Conservation (phyloP, 2,888 invertebrate species). For the Callimorpha dominula region DNA sequence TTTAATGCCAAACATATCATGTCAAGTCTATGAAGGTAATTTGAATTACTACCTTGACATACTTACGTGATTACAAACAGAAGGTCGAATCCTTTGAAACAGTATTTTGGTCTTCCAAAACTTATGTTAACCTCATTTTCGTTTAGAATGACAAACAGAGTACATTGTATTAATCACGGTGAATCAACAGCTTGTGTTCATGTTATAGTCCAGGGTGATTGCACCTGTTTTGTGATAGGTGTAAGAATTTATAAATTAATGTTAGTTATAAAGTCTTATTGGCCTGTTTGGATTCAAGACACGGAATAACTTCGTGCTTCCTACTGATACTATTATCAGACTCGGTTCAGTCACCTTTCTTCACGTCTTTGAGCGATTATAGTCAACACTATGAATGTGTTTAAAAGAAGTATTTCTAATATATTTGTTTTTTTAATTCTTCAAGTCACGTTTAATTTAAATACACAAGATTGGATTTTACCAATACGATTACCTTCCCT, state of each 20-base stretch:
- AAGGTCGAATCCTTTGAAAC: constrained; percentile 39
- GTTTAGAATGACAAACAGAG: constrained; percentile 55
- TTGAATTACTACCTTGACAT: constrained; percentile 24
- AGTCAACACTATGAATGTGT: too few species aligned
- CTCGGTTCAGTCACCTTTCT: constrained; percentile 18
- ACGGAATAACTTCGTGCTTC: constrained; percentile 14
- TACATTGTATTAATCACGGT: constrained; percentile 32
- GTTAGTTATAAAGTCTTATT: neutral
- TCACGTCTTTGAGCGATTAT: neutral
- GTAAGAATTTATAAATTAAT: neutral
- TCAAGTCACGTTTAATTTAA: neutral
- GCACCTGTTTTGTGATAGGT: constrained; percentile 6
- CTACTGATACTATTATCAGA: constrained; percentile 18
- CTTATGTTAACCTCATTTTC: constrained; percentile 57
- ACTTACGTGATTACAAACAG: constrained; percentile 43
- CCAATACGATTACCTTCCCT: constrained; percentile 18
- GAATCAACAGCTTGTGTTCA: constrained; percentile 12
- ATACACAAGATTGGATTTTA: neutral
- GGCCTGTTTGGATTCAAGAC: constrained; percentile 12
- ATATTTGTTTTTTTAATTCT: too few species aligned
- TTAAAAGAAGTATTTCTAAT: too few species aligned
- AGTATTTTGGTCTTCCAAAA: constrained; percentile 45
- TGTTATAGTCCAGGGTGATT: constrained; percentile 1
- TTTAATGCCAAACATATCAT: constrained; percentile 12
- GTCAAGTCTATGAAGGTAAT: constrained; percentile 15